A percentile compares a stretch with the other conserved stretches of the same genome.
phyloP scores from a whole-genome alignment of 2,113 vertebrate genomes.

The Macroglossus sobrinus region DNA sequence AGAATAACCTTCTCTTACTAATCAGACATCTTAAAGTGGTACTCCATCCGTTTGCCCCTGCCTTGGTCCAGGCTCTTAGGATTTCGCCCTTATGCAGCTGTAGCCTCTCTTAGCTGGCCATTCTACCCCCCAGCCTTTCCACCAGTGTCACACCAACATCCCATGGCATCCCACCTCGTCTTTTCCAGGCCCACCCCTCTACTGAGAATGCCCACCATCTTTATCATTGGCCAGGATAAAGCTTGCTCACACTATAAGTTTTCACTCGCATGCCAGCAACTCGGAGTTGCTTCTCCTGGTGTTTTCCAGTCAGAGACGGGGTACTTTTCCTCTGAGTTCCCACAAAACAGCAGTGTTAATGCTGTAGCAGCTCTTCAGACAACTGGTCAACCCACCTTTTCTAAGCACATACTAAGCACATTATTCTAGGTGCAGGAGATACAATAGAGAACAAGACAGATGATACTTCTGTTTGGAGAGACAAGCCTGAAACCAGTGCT shows the following conservation, averaged over 20 bases:
- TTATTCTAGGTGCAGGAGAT: neutral
- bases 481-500: neutral
- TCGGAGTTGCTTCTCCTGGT: neutral
- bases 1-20: neutral
- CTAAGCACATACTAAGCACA: neutral
- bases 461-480: neutral
- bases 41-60: neutral
- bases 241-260: neutral
- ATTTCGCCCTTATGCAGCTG: fast-evolving
- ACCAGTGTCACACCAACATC: neutral
- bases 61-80: neutral
- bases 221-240: neutral
- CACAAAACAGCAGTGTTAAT: neutral
- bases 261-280: neutral
- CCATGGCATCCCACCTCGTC: fast-evolving
- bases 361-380: neutral
- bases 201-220: neutral
- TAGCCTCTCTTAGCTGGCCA: neutral
- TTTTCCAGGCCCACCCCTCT: neutral
- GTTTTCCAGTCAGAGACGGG: neutral
- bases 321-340: neutral
- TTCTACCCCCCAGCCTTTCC: neutral
- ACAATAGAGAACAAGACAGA: neutral
- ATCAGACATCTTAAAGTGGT: neutral
- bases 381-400: neutral